These are phyloP conservation scores for Pogonocichla stellata DNA, from an alignment of 2,113 vertebrate species.

Conservation along the genomic window DNA sequence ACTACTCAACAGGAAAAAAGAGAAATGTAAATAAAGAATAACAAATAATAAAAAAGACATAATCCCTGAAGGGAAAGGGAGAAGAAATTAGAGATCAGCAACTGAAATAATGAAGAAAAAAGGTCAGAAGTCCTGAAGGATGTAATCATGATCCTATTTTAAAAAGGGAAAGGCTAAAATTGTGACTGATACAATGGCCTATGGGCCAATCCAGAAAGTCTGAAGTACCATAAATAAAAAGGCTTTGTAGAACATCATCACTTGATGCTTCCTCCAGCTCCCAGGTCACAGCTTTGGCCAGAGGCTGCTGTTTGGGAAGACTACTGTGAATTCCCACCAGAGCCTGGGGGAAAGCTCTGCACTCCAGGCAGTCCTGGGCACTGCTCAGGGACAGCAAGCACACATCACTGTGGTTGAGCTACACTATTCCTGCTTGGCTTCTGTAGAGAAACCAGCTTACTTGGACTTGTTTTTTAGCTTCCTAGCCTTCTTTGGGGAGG, in stretches of 20 bases:
- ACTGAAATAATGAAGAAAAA: neutral
- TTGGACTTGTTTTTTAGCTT: neutral
- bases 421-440: neutral
- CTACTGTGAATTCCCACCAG: neutral
- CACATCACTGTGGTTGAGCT: neutral
- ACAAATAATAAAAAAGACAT: neutral
- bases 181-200: slow-evolving; percentile 21
- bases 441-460: neutral
- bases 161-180: slow-evolving; percentile 34
- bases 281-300: neutral
- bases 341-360: neutral
- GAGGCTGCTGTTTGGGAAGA: neutral
- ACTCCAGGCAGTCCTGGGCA: neutral
- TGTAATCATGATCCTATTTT: slow-evolving; percentile 8
- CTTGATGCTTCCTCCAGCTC: neutral
- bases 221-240: neutral
- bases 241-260: neutral
- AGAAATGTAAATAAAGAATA: neutral
- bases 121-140: slow-evolving; percentile 2
- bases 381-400: neutral
- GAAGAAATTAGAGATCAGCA: neutral
- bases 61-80: neutral
- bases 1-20: neutral
- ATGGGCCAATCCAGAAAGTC: neutral
- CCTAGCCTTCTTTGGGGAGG: neutral